Base-by-base conservation (phyloP, 1,140 invertebrate genomes). In the Penaeus japonicus region DNA sequence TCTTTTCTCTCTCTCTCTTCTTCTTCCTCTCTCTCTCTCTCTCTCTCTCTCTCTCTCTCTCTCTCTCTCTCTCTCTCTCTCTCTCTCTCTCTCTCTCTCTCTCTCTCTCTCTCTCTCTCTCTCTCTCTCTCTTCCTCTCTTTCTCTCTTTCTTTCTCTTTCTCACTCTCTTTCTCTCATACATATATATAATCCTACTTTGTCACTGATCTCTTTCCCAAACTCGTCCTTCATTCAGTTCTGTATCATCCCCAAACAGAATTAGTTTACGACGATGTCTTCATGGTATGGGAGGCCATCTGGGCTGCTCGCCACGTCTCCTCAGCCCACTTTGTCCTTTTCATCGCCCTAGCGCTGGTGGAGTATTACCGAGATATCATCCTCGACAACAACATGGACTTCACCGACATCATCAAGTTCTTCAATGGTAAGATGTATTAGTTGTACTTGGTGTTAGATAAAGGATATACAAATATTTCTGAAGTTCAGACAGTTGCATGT, bases 321-420 rank as follows among this genome's bases (percentile, higher is more conserved):
- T 97, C 97, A 0, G 94, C 94, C 47, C 96, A 98, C 93, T 99
- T 99, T 94, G 97, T 97, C 70, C 93, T 99, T 30, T 99, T 99
- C 93, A 95, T 99, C 89, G 98, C 97, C 0, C 94, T 99, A 57
- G 97, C 97, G 0, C 92, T 99, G 62, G 95, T 99, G 0, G 96
- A 98, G 93, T 97, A 96, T 87, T 99, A 99, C 92, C 93, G 98
- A 80, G 97, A 98, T 92, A 97, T 99, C 88, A 98, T 99, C 62
- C 93, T 99, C 55, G 96, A 97, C 86, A 98, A 99, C 93, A 95
- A 96, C 90, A 99, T 99, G 97, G 97, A 99, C 92, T 99, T 98
- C 92, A 99, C 98, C 0, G 98, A 99, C 93, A 98, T 99, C 90
- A 99, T 99, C 91, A 98, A 98, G 92, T 99, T 99, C 93, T 99